Conservation (phyloP, 1,140 invertebrate genomes). For the Ladona fulva region DNA sequence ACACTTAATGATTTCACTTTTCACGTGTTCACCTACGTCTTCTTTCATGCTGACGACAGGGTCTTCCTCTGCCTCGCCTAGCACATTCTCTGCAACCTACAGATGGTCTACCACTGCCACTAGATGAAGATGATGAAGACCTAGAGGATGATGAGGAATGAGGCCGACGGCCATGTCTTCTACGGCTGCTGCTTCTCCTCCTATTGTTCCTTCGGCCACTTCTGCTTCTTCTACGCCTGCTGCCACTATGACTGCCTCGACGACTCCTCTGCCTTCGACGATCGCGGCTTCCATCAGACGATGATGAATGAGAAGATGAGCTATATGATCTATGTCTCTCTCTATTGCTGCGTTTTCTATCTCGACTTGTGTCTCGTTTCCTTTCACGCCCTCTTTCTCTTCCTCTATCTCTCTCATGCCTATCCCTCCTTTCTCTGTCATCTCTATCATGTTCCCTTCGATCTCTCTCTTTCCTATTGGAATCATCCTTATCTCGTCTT, state of each 20-base stretch:
- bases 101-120: background rate
- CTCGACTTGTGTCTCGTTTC: background rate
- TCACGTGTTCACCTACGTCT: slow-evolving; percentile 11
- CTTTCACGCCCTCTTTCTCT: background rate
- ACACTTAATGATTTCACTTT: background rate
- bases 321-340: slow-evolving; percentile 8
- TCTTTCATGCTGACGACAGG: background rate
- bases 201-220: slow-evolving; percentile 11
- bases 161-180: background rate
- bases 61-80: too few relatives aligned
- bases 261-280: background rate
- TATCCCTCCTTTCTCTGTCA: slow-evolving; percentile 19
- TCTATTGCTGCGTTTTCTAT: slow-evolving; percentile 9
- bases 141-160: slow-evolving; percentile 12
- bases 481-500: background rate
- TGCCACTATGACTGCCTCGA: slow-evolving; percentile 23
- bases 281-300: background rate
- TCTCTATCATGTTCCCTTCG: background rate
- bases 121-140: slow-evolving; percentile 10
- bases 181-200: background rate
- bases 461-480: background rate
- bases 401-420: slow-evolving; percentile 14
- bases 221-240: slow-evolving; percentile 1
- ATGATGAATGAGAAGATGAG: background rate
- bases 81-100: background rate